Conservation (phyloP, 2,888 invertebrate species). For the Ichneumon xanthorius region DNA sequence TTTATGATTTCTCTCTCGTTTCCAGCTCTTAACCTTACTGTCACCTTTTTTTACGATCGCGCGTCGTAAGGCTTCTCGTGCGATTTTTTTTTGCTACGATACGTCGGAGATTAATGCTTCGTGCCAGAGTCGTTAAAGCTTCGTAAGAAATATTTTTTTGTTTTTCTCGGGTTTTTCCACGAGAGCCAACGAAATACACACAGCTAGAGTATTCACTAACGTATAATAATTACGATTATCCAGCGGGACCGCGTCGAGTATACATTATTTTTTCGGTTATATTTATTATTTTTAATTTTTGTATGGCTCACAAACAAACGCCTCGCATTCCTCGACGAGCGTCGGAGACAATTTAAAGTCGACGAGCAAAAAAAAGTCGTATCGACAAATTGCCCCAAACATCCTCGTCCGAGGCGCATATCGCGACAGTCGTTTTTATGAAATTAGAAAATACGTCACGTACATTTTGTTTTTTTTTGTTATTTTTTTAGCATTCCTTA, state of each 20-base stretch:
- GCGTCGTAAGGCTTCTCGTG: slow-evolving; percentile 8
- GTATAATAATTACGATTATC: slow-evolving; percentile 51
- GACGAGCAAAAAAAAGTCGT: slow-evolving; percentile 63
- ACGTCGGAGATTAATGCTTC: slow-evolving; percentile 17
- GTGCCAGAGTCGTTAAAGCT: slow-evolving; percentile 27
- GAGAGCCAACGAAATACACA: slow-evolving; percentile 56
- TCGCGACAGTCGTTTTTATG: slow-evolving; percentile 61
- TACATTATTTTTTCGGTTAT: not conserved
- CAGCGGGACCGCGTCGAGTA: slow-evolving; percentile 18
- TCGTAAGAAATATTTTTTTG: slow-evolving; percentile 1
- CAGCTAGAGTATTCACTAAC: slow-evolving; percentile 51
- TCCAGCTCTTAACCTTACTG: not conserved
- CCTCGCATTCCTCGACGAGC: not conserved
- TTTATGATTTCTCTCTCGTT: slow-evolving; percentile 10
- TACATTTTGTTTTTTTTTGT: slow-evolving; percentile 22
- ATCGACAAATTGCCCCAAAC: slow-evolving; percentile 71
- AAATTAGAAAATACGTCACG: slow-evolving; percentile 67
- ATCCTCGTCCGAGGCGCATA: slow-evolving; percentile 55
- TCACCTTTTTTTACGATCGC: not conserved
- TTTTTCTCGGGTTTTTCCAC: not conserved
- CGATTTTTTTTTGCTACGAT: slow-evolving; percentile 16
- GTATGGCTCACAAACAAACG: not conserved
- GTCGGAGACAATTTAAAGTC: not conserved
- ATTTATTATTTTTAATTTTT: not conserved
- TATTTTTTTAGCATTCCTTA: slow-evolving; percentile 36